Conservation (phyloP, 1,140 invertebrate genomes). For the Achatina immaculata region DNA sequence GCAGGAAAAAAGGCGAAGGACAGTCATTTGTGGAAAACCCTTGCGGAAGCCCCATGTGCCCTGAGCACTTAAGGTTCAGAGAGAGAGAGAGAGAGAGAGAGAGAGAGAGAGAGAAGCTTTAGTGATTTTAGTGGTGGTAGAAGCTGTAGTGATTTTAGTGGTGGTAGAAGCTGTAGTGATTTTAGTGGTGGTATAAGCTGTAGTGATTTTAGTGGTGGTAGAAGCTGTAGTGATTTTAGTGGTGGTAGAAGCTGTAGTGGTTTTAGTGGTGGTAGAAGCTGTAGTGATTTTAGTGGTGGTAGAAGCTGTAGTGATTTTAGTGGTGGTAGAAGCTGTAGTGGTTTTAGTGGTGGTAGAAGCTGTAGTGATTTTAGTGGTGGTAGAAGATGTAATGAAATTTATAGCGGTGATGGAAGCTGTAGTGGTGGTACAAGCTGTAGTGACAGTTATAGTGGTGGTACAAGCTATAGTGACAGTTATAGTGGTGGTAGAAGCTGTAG, state of each 20-base stretch:
- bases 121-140: no score
- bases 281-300: background rate
- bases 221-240: no score
- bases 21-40: no score
- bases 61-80: no score
- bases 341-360: background rate
- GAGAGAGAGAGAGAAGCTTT: no score
- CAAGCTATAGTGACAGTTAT: background rate
- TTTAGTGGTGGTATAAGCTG: no score
- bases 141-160: no score
- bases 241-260: background rate
- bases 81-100: no score
- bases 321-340: background rate
- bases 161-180: no score
- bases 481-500: background rate
- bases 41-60: no score
- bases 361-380: background rate
- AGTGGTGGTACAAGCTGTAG: background rate
- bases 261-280: background rate
- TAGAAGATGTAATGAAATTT: background rate
- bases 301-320: background rate
- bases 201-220: no score
- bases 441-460: background rate
- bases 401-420: background rate
- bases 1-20: no score